Evolutionary conservation across 1,140 invertebrate genomes (phyloP), one percentile per base, ranked within the genome.

Genomic region (Pachypsylla venusta): DNA sequence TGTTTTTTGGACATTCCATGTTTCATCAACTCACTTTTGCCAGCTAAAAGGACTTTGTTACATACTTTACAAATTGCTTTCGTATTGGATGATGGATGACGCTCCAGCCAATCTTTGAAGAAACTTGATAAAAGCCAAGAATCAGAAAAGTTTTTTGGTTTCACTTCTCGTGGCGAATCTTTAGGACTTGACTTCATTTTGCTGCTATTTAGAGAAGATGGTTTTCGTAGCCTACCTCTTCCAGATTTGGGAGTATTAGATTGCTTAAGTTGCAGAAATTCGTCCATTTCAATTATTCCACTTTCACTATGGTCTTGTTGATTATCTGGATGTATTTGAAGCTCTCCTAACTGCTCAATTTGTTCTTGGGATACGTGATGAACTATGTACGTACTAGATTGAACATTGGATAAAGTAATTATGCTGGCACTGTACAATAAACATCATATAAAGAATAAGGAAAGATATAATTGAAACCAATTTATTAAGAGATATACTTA

Each of bases 21-120:
- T 54, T 69, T 69, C 57, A 68, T 65, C 26, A 69, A 57, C 48
- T 69, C 68, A 62, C 67, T 68, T 59, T 69, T 68, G 12, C 68
- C 68, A 25, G 64, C 64, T 48, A 65, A 65, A 16, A 69, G 60
- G 26, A 66, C 65, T 56, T 62, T 64, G 61, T 67, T 63, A 53
- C 68, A 69, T 40, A 63, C 66, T n/a, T 63, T 64, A 56, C 68
- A 69, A 30, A 63, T 60, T 12, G 65, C 65, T 40, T 62, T 60
- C 39, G 59, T 59, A 53, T 67, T 65, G 16, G 64, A 56, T 30
- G 59, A 54, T 30, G 65, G 58, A 57, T 67, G 66, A 10, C 65
- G 64, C 30, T 61, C 10, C 14, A 67, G 57, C 66, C 66, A 67
- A 53, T 65, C 62, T 60, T 66, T 67, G 54, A 67, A 67, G 26